Conservation (phyloP, 2,888 invertebrate genomes). For the Eristalis arbustorum region DNA sequence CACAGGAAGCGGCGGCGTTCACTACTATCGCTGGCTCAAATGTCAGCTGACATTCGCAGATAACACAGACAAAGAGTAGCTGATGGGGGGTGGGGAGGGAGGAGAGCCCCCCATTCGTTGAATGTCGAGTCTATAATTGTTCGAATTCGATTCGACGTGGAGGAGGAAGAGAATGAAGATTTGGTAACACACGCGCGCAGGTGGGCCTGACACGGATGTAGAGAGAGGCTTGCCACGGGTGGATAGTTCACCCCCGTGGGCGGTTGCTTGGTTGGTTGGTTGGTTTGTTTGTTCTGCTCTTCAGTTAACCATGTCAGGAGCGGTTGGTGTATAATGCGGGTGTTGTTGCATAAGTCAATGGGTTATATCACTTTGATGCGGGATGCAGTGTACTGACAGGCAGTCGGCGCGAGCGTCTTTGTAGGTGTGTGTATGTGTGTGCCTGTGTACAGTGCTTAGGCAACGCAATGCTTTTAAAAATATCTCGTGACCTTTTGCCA, state of each 20-base stretch:
- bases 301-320: neutral
- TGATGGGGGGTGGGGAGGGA: neutral
- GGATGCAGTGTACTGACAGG: neutral
- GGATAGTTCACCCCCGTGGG: neutral
- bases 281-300: neutral
- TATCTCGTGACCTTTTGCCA: neutral
- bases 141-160: constrained; percentile 43
- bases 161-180: constrained; percentile 10
- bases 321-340: neutral
- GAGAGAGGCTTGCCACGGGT: neutral
- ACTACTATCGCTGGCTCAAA: constrained; percentile 54
- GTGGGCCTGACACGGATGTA: constrained; percentile 34
- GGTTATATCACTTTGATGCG: constrained; percentile 14
- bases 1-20: neutral
- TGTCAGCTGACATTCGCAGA: constrained; percentile 69
- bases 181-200: constrained; percentile 56
- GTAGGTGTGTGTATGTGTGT: neutral
- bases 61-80: constrained; percentile 38
- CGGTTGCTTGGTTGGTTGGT: no score
- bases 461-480: neutral
- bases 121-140: constrained; percentile 61
- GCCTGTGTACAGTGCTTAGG: neutral
- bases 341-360: constrained; percentile 31
- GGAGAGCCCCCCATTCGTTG: constrained; percentile 28
- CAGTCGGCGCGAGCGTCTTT: neutral